Percentiles rank a stretch among this genome's conserved stretches.
These are phyloP conservation scores for Coptodon bakossiorum DNA, from an alignment of 2,113 vertebrate genomes.

Conservation along the genomic window DNA sequence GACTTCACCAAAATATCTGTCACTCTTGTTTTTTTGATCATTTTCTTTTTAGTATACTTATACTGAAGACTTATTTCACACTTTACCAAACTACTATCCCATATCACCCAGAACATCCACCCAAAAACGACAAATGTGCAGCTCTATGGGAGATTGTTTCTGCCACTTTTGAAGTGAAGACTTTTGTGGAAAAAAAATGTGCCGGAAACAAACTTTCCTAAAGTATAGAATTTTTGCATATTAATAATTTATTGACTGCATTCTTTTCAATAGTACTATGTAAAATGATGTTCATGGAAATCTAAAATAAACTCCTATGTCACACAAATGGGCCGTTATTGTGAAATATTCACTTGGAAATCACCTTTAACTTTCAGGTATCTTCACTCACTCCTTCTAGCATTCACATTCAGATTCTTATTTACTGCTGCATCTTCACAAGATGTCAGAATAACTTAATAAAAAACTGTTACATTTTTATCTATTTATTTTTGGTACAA, in stretches of 20 bases:
- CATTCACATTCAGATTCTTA: neutral
- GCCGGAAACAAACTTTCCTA: accelerated
- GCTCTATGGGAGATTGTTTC: accelerated
- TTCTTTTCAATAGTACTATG: neutral
- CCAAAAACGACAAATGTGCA: accelerated
- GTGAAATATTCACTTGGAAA: neutral
- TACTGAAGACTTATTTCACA: neutral
- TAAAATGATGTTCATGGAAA: neutral
- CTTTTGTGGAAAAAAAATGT: accelerated
- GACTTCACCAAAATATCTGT: neutral
- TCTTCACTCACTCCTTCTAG: neutral
- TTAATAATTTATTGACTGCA: neutral
- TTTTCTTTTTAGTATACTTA: neutral
- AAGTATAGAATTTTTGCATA: neutral
- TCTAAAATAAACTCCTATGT: neutral
- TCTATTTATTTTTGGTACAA: neutral
- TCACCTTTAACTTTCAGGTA: accelerated
- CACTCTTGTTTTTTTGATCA: accelerated
- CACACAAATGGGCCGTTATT: neutral
- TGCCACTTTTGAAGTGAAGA: accelerated
- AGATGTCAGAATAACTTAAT: neutral
- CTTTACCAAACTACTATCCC: neutral
- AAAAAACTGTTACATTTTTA: accelerated
- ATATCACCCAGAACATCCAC: neutral
- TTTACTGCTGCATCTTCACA: neutral